A percentile compares a stretch with the other conserved stretches of the same genome.
Conservation (phyloP, 2,888 invertebrate species). For the Folsomia candida region DNA sequence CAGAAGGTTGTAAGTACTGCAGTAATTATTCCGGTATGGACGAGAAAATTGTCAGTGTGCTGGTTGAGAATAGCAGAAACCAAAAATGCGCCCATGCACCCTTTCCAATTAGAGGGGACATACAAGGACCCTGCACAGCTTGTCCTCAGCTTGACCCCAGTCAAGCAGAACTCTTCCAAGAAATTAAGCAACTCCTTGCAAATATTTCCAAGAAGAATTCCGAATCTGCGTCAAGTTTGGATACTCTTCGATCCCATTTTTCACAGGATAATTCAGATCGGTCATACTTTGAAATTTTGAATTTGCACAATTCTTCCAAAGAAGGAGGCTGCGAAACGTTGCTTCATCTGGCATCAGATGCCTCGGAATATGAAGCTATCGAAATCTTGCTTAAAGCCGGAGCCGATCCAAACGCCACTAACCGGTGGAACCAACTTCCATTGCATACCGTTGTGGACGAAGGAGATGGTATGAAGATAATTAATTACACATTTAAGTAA, state of each 20-base stretch:
- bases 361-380: neutral
- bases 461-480: conserved; percentile 11
- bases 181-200: neutral
- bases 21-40: no score
- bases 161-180: neutral
- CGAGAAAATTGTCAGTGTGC: no score
- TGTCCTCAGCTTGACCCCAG: neutral
- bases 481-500: no score
- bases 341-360: conserved; percentile 2
- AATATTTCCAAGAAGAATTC: neutral
- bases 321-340: conserved; percentile 14
- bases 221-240: neutral
- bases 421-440: conserved; percentile 7
- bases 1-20: no score
- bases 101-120: no score
- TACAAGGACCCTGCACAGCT: neutral
- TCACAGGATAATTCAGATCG: neutral
- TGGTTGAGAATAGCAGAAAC: no score
- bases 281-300: neutral
- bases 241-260: neutral
- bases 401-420: neutral
- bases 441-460: conserved; percentile 21
- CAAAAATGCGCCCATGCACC: no score
- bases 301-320: neutral
- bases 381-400: conserved; percentile 1